phyloP scores from a whole-genome alignment of 23 tunicate species.

The Ascidia mentula region DNA sequence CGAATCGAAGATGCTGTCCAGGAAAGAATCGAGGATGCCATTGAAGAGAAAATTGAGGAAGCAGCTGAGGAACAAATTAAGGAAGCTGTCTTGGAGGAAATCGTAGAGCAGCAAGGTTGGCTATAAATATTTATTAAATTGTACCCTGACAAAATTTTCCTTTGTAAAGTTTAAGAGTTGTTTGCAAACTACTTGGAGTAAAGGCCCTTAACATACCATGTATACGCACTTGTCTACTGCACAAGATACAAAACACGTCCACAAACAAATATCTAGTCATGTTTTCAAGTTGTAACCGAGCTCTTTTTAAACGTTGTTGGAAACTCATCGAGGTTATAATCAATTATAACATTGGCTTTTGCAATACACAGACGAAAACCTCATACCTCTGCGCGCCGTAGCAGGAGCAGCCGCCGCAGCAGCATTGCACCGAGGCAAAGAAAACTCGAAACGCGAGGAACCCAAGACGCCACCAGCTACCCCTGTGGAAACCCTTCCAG shows the following conservation, averaged over 20 bases:
- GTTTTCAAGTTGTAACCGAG: too few relatives aligned
- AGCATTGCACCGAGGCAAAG: neutral
- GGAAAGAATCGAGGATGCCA: conserved; percentile 26
- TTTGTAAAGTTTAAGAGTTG: too few relatives aligned
- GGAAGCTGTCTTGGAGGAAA: conserved; percentile 10
- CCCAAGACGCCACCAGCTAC: conserved; percentile 1
- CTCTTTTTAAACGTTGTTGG: too few relatives aligned
- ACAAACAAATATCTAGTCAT: too few relatives aligned
- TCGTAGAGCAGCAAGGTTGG: too few relatives aligned
- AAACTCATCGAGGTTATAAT: neutral
- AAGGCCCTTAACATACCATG: too few relatives aligned
- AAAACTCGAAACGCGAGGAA: neutral
- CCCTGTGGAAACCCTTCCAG: neutral
- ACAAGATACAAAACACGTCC: too few relatives aligned
- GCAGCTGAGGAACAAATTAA: conserved; percentile 16
- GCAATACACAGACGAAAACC: neutral
- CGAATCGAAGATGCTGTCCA: conserved; percentile 17
- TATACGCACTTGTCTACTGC: too few relatives aligned
- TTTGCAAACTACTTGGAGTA: too few relatives aligned
- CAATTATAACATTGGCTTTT: neutral
- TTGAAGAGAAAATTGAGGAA: conserved; percentile 23
- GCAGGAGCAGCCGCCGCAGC: neutral
- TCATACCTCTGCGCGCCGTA: neutral
- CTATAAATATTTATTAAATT: too few relatives aligned
- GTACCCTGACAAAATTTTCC: too few relatives aligned